Evolutionary conservation across 2,113 vertebrate species (phyloP).

Genomic region (Hippopotamus amphibius): DNA sequence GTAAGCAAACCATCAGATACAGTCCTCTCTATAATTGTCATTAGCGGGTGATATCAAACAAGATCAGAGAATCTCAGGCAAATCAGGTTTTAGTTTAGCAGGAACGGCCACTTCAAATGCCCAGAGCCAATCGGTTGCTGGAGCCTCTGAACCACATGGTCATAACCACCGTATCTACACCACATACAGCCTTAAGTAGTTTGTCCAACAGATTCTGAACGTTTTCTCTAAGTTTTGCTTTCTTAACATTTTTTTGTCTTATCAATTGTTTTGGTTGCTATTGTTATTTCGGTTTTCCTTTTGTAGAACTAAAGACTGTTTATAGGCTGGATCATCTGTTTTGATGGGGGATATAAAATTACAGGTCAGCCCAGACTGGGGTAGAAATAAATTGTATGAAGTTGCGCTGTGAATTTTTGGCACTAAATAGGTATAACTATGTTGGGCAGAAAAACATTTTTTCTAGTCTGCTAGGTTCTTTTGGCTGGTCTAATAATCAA

Average conservation of each 20-base stretch:
- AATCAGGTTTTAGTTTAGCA: background rate
- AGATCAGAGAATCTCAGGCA: background rate
- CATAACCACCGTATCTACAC: background rate
- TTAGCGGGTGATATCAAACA: background rate
- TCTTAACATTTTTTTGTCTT: background rate
- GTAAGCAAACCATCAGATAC: background rate
- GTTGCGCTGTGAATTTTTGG: background rate
- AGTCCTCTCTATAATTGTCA: background rate
- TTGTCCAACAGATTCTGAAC: background rate
- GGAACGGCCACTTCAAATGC: background rate
- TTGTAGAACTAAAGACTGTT: background rate
- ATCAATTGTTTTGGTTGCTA: background rate
- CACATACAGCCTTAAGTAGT: background rate
- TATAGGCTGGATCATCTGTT: background rate
- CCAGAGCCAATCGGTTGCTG: background rate
- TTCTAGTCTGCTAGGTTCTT: no score
- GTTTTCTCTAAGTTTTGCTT: background rate
- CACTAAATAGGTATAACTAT: background rate
- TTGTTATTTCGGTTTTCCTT: background rate
- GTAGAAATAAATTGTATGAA: background rate
- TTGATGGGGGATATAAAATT: background rate
- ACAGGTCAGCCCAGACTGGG: accelerated
- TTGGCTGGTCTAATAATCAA: no score
- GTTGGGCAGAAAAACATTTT: no score
- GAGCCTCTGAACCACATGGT: background rate